Evolutionary conservation across 2,888 invertebrate genomes (phyloP), one percentile per base, ranked within the genome.

Genomic region (Imbricaverruca yamaguchii): DNA sequence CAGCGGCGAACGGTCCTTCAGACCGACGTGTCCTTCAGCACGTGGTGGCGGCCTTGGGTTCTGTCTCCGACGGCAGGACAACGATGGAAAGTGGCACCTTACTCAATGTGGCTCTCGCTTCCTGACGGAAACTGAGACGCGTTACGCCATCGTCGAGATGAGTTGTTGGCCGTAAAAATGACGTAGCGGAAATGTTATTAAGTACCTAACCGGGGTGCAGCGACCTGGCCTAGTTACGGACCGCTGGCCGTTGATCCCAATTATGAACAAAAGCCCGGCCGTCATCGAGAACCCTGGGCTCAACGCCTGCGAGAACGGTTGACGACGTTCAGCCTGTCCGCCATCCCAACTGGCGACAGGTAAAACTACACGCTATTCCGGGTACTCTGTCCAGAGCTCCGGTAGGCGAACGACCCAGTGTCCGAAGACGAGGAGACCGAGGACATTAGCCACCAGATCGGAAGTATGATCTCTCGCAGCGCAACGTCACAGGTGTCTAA

Each of bases 201-300:
- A 10, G 56, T 81, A 65, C 55, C 57, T 82, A 12, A 65, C 23
- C 53, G 82, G 79, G n/a, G 53, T 82, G 39, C 81, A 13, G 56
- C 57, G 18, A 55, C 79, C 81, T 56, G 56, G 23, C 9, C 8
- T 82, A 6, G 56, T 81, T 25, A 59, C 69, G 2, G 82, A 79
- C 25, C 81, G 81, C 67, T 55, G 69, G 57, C 82, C 81, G 25
- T 67, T 82, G n/a, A 69, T 82, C 55, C 81, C 82, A 21, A 82
- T 82, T 18, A 18, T 82, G 53, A 82, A 81, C 57, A 79, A 82
- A 25, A 53, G 63, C 13, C 21, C 81, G 9, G 81, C 56, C 56
- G 61, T 79, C 18, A 21, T 82, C 15, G 80, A 81, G 57, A 82
- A 82, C 80, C 81, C 80, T 15, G 67, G 82, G 21, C 63, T 56